A percentile compares a stretch with the other conserved stretches of the same genome.
phyloP scores from a whole-genome alignment of 1,140 invertebrate species.

The Drosophila subpulchrella region DNA sequence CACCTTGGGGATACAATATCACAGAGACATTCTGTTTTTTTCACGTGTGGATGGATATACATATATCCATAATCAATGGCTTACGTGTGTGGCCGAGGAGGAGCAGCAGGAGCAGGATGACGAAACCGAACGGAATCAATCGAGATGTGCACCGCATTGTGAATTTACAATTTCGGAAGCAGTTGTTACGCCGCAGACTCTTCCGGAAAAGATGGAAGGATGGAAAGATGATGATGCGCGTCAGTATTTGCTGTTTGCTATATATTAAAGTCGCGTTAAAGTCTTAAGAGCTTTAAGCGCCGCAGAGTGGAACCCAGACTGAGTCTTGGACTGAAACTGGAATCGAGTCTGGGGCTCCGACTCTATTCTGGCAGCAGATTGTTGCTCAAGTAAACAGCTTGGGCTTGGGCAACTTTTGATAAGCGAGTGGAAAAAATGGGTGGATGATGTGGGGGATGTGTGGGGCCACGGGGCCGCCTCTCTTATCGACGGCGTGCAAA shows the following conservation, averaged over 20 bases:
- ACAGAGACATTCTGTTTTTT: conserved; percentile 22
- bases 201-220: background rate
- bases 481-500: conserved; percentile 74
- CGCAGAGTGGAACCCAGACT: conserved; percentile 21
- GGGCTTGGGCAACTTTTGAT: conserved; percentile 74
- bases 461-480: background rate
- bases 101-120: conserved; percentile 38
- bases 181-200: conserved; percentile 28
- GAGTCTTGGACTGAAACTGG: conserved; percentile 25
- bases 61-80: conserved; percentile 58
- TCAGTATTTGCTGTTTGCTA: background rate
- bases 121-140: conserved; percentile 69
- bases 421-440: conserved; percentile 41
- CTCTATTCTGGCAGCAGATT: conserved; percentile 70
- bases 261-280: conserved; percentile 79
- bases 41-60: conserved; percentile 17
- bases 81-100: conserved; percentile 71
- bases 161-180: conserved; percentile 64
- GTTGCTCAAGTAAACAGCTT: conserved; percentile 81
- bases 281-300: conserved; percentile 65
- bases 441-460: background rate
- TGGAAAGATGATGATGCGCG: conserved; percentile 40
- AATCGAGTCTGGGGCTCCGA: conserved; percentile 23
- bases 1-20: background rate
- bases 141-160: conserved; percentile 69